phyloP scores from a whole-genome alignment of 2,113 vertebrate genomes.

The Tragelaphus scriptus region DNA sequence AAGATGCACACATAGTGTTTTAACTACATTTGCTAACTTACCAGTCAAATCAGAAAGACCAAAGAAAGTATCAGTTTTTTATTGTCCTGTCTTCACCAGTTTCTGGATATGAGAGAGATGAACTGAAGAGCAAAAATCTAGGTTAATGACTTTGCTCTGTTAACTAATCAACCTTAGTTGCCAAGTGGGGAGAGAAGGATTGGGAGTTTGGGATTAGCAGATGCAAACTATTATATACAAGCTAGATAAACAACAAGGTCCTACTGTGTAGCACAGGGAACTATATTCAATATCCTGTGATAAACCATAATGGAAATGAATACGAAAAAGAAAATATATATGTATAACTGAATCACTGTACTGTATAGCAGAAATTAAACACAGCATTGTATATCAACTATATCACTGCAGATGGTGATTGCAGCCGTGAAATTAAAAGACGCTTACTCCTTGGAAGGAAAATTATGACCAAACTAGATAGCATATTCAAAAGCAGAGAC shows the following conservation, averaged over 20 bases:
- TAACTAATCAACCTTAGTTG: not conserved
- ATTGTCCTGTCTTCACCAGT: not conserved
- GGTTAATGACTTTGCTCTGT: not conserved
- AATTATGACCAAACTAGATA: too few relatives aligned
- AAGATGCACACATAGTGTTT: not conserved
- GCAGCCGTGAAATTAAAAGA: too few relatives aligned
- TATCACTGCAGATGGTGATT: not conserved
- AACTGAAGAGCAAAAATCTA: not conserved
- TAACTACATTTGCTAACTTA: constrained; percentile 1
- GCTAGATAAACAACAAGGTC: not conserved
- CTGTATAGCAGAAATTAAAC: not conserved
- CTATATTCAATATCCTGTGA: not conserved
- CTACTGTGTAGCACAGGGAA: not conserved
- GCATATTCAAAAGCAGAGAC: too few relatives aligned
- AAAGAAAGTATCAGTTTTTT: not conserved
- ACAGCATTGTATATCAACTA: not conserved
- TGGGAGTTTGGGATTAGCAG: not conserved
- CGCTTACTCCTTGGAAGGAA: too few relatives aligned
- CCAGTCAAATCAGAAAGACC: not conserved
- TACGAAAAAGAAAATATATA: not conserved
- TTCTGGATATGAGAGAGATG: not conserved
- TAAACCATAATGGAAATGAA: not conserved
- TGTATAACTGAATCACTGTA: not conserved
- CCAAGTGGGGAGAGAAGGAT: not conserved
- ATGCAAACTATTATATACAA: not conserved